Base-by-base conservation (phyloP, 2,797 vertebrate genomes). In the Anableps anableps region DNA sequence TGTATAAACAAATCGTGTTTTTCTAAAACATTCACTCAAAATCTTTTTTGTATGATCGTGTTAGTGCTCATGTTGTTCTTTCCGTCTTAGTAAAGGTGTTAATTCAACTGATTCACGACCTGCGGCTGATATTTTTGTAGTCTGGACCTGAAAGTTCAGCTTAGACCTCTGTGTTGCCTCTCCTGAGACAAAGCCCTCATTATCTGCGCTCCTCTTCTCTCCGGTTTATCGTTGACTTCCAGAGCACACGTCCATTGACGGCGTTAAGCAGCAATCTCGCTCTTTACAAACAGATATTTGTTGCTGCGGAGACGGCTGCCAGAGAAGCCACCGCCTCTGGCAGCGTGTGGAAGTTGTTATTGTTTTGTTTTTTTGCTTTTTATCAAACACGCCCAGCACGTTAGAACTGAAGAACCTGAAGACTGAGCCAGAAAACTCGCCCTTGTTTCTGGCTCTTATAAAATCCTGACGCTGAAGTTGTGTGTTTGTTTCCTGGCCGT, bases 221-320 rank as follows among this genome's bases (percentile, higher is more conserved):
- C 78, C 17, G 82, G 83, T 89, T 94, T 94, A 93, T 94, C 93
- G 81, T 88, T 86, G 90, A 84, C 89, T 85, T 87, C 88, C 94
- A 93, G 89, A 88, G 87, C 93, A 91, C 93, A 93, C 84, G 80
- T 91, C 91, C 85, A 90, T 91, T 93, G 87, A 93, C 41, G 74
- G 74, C 76, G 55, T 86, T 88, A 83, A 92, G 90, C 90, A 88
- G 87, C 91, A 89, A 82, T 90, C 89, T 88, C 75, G 85, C 85
- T 85, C 86, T 87, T 91, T 86, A 86, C 91, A 90, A 92, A 91
- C 91, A 90, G 79, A 93, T 93, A 90, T 89, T 88, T 92, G 90
- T 94, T 92, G 89, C 91, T 79, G 76, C 48, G 83, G 93, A 75
- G 88, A 91, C 87, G 76, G 81, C 81, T 88, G 87, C 86, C 88